Evolutionary conservation across 2,797 vertebrate genomes (phyloP), one percentile per base, ranked within the genome.

Genomic region (Labeo calbasu): DNA sequence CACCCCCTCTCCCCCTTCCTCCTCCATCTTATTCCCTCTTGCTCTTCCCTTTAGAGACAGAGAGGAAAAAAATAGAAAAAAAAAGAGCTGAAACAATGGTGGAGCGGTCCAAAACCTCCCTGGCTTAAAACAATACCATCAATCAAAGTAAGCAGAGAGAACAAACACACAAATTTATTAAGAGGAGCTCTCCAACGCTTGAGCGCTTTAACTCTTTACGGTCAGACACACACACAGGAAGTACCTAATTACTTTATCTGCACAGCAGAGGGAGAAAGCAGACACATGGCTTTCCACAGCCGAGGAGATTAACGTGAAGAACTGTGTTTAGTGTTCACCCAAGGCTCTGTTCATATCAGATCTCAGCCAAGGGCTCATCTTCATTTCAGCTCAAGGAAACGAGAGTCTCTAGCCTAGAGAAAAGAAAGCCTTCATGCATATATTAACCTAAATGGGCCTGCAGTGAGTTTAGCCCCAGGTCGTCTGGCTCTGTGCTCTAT

Each of bases 51-150:
- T 81, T 21, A 73, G 82, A 84, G 55, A 84, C 51, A 5, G 5
- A 51, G 36, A 40, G 32, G 17, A 0, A n/a, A 21, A 48, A 75
- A 59, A 81, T 36, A 43, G 36, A 36, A 28, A 25, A 63, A 53
- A 59, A 94, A 94, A 93, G 87, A 93, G 89, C 91, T 94, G 90
- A 92, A 95, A 94, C 94, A 94, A 94, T 94, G 92, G 91, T 87
- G 89, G 79, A 89, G 89, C 89, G 83, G 92, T 93, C 93, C 92
- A 93, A 92, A 93, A 89, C 92, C 92, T 92, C 90, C 92, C 91
- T 92, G 92, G 91, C 91, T 93, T 94, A 93, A 93, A 94, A 94
- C 94, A 94, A 93, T 93, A 91, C 93, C 93, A 95, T 95, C 92
- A 93, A 94, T 95, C 94, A 95, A 90, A 87, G 53, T 23, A 66